Evolutionary conservation across 2,888 invertebrate genomes (phyloP).

Genomic region (Caenorhabditis sp.): DNA sequence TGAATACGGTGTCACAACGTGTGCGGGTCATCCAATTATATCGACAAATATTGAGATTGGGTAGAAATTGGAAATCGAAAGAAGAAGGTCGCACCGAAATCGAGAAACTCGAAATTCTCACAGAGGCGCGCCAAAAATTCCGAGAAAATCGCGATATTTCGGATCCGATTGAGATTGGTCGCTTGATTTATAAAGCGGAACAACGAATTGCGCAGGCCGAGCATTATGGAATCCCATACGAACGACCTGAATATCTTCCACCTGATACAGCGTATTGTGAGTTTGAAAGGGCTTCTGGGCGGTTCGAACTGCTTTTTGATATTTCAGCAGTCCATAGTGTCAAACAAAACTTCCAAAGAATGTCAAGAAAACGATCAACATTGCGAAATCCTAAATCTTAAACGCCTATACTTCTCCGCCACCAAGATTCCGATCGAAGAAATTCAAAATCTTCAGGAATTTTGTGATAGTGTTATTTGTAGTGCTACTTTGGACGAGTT

Average conservation of each 20-base stretch:
- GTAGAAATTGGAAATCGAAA: conserved; percentile 46
- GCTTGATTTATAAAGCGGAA: conserved; percentile 55
- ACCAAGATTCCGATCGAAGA: conserved; percentile 27
- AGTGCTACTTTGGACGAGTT: conserved; percentile 14
- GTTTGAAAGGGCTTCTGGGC: neutral
- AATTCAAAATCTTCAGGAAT: neutral
- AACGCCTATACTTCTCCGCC: conserved; percentile 24
- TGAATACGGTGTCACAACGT: conserved; percentile 35
- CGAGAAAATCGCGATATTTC: conserved; percentile 49
- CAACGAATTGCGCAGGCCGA: conserved; percentile 59
- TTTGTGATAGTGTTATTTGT: conserved; percentile 20
- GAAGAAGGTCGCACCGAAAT: conserved; percentile 46
- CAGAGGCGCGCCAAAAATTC: conserved; percentile 55
- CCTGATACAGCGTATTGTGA: conserved; percentile 61
- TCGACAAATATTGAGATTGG: conserved; percentile 39
- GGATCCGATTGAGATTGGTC: conserved; percentile 51
- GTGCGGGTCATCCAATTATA: conserved; percentile 39
- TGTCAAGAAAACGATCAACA: conserved; percentile 42
- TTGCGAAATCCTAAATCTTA: conserved; percentile 15
- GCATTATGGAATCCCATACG: conserved; percentile 66
- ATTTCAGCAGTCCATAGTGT: conserved; percentile 19
- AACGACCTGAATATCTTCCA: conserved; percentile 61
- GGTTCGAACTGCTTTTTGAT: neutral
- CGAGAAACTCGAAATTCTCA: conserved; percentile 48
- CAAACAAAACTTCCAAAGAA: conserved; percentile 35